Evolutionary conservation across 2,113 vertebrate genomes (phyloP).

Genomic region (Urocolius indicus): DNA sequence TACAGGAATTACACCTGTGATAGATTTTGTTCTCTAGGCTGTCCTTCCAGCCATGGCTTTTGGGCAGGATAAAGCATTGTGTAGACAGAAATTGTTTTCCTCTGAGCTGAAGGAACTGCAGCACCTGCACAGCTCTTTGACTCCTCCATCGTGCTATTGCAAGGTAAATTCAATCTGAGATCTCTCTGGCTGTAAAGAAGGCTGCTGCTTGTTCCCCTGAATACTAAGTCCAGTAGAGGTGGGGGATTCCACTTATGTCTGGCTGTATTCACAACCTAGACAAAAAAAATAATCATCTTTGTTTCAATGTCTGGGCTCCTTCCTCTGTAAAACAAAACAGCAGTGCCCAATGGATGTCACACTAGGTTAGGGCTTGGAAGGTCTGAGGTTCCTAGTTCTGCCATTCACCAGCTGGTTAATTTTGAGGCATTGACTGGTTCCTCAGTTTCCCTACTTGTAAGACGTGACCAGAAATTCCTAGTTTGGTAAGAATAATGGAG

Average conservation of each 20-base stretch:
- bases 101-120: not conserved
- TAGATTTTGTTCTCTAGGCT: not conserved
- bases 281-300: not conserved
- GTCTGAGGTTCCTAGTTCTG: not conserved
- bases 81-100: not conserved
- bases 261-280: not conserved
- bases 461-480: not conserved
- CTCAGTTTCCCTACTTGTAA: not conserved
- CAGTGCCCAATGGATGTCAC: not conserved
- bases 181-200: not conserved
- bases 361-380: not conserved
- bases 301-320: not conserved
- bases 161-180: not conserved
- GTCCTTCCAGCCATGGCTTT: not conserved
- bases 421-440: not conserved
- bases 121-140: not conserved
- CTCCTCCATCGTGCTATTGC: not conserved
- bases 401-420: not conserved
- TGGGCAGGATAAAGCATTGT: not conserved
- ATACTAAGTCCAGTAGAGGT: not conserved
- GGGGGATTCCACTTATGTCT: not conserved
- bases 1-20: not conserved
- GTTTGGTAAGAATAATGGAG: not conserved
- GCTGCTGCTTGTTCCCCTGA: no score
- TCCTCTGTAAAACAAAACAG: not conserved